Percentiles rank a stretch among this genome's conserved stretches.
Conservation (phyloP, 2,797 vertebrate species). For the Mormyrops attenuatus region DNA sequence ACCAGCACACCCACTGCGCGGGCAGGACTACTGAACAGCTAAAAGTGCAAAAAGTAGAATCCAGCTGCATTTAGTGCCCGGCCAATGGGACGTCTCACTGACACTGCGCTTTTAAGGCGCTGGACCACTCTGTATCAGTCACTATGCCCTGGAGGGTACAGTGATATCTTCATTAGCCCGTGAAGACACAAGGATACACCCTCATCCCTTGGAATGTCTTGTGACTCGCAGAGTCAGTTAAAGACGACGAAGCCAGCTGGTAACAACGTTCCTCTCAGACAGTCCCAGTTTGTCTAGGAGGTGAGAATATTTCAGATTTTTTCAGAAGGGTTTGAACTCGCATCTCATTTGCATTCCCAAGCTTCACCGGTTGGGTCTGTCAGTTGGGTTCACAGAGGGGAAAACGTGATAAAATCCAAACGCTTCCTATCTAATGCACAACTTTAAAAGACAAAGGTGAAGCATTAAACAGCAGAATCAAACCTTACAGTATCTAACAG, state of each 20-base stretch:
- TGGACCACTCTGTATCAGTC: background rate
- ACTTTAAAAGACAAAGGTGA: background rate
- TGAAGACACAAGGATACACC: background rate
- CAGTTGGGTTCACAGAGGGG: background rate
- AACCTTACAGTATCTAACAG: background rate
- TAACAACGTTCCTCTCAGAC: background rate
- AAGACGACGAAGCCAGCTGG: background rate
- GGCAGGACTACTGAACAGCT: background rate
- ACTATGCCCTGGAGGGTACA: background rate
- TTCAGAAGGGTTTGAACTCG: background rate
- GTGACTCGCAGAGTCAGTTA: background rate
- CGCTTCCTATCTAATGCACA: background rate
- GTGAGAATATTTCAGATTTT: background rate
- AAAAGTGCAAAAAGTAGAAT: background rate
- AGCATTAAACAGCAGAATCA: background rate
- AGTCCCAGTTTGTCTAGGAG: background rate
- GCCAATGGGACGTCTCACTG: background rate
- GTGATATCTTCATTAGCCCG: background rate
- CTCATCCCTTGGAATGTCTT: background rate
- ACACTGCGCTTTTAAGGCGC: background rate
- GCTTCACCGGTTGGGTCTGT: background rate
- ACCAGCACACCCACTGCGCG: background rate
- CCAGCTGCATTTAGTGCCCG: background rate
- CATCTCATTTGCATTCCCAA: background rate
- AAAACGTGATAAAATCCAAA: background rate